These are phyloP conservation scores for Eidolon helvum DNA, from an alignment of 2,113 vertebrate species.

Conservation along the genomic window DNA sequence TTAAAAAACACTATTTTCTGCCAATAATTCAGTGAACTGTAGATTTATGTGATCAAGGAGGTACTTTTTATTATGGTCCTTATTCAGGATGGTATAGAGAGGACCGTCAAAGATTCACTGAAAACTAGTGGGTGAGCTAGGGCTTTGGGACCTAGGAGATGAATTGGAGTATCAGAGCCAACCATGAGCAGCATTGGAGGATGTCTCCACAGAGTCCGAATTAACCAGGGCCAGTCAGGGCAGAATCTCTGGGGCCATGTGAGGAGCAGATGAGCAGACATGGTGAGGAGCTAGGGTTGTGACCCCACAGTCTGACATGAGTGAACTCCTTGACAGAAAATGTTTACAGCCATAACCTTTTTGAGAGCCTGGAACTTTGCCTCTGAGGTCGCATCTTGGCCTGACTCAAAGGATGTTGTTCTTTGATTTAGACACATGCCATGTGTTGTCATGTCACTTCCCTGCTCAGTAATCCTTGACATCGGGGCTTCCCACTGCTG, in stretches of 20 bases:
- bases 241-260: neutral
- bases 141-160: neutral
- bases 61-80: neutral
- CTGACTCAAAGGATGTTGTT: accelerated
- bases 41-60: neutral
- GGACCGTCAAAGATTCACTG: neutral
- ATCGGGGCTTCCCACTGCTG: neutral
- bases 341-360: neutral
- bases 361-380: neutral
- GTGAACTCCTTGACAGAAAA: neutral
- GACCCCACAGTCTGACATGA: neutral
- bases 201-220: neutral
- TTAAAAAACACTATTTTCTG: neutral
- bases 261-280: neutral
- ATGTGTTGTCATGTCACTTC: neutral
- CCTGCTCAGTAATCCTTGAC: neutral
- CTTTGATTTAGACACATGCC: neutral
- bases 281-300: accelerated
- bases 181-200: accelerated
- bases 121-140: neutral
- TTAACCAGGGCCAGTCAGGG: neutral
- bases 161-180: no score
- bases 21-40: neutral
- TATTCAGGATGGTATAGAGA: neutral
- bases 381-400: neutral